Conservation (phyloP, 2,888 invertebrate species). For the Urechis unicinctus region DNA sequence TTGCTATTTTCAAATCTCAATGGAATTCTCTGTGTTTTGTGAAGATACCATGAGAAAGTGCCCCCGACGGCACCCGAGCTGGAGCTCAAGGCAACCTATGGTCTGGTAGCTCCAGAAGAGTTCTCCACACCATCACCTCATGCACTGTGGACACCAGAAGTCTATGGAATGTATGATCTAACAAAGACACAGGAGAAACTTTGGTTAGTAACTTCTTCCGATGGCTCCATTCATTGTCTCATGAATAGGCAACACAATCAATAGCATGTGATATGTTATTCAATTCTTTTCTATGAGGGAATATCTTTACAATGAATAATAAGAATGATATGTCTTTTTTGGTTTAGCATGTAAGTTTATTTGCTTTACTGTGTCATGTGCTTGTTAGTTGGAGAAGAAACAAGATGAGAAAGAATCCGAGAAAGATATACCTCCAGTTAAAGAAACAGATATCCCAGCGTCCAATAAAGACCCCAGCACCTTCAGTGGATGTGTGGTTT, state of each 20-base stretch:
- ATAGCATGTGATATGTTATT: neutral
- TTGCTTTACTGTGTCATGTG: neutral
- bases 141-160: conserved; percentile 54
- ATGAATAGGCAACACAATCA: neutral
- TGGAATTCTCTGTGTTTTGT: conserved; percentile 11
- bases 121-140: conserved; percentile 55
- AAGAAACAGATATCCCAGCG: conserved; percentile 58
- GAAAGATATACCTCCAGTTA: conserved; percentile 57
- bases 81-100: conserved; percentile 60
- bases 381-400: conserved; percentile 37
- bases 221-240: no score
- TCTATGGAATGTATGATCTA: conserved; percentile 36
- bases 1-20: no score
- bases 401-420: conserved; percentile 41
- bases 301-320: neutral
- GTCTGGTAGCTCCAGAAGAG: conserved; percentile 59
- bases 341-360: neutral
- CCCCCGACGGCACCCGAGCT: conserved; percentile 57
- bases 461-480: conserved; percentile 58
- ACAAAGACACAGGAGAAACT: conserved; percentile 38
- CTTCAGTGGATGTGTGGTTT: conserved; percentile 57
- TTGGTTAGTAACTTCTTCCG: conserved; percentile 10
- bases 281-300: neutral
- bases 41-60: conserved; percentile 60
- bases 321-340: neutral